These are phyloP conservation scores for Zosterops hypoxanthus DNA, from an alignment of 2,113 vertebrate species.

Conservation along the genomic window DNA sequence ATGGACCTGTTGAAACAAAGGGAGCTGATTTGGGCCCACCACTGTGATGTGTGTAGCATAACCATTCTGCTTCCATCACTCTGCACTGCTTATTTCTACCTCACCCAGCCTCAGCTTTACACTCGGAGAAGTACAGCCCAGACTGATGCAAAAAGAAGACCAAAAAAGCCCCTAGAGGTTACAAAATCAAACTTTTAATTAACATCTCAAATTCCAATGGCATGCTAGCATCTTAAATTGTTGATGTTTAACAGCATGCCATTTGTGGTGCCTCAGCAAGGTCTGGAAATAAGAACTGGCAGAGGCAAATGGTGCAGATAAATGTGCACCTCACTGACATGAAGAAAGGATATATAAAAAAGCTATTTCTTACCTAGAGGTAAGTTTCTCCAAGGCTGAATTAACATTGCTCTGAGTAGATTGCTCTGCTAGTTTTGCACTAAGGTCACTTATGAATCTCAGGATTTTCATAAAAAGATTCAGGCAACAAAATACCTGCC, in stretches of 20 bases:
- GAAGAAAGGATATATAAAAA: background rate
- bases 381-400: background rate
- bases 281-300: background rate
- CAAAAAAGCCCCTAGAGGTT: background rate
- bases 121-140: background rate
- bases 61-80: background rate
- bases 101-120: background rate
- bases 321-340: background rate
- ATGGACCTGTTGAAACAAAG: background rate
- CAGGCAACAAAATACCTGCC: background rate
- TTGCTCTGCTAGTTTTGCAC: background rate
- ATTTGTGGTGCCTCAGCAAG: background rate
- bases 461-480: background rate
- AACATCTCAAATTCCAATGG: background rate
- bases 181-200: background rate
- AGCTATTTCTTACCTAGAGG: background rate
- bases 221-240: background rate
- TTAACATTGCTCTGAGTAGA: background rate
- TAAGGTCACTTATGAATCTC: background rate
- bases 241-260: background rate
- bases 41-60: background rate
- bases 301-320: background rate
- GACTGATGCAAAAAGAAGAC: background rate
- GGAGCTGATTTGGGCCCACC: background rate
- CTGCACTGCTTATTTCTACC: background rate